Conservation (phyloP, 92 coral and sea anemone species). For the Muricea muricata region DNA sequence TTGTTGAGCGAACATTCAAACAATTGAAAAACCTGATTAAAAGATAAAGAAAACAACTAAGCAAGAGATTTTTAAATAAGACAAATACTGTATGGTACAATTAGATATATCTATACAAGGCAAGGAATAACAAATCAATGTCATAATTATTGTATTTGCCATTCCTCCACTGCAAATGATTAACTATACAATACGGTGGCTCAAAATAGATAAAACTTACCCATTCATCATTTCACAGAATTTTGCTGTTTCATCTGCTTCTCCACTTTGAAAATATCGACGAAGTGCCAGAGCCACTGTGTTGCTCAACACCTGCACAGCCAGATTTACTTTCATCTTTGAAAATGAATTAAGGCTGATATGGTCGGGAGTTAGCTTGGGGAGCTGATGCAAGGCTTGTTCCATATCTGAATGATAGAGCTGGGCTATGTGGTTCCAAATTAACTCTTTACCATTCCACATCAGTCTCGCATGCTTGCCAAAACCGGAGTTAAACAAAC, state of each 20-base stretch:
- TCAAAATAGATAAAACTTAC: too few relatives aligned
- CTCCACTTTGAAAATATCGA: conserved; percentile 51
- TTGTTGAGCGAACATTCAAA: conserved; percentile 48
- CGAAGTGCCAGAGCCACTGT: conserved; percentile 63
- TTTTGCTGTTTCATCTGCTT: conserved; percentile 58
- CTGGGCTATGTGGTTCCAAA: conserved; percentile 55
- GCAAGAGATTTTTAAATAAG: too few relatives aligned
- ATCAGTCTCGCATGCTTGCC: conserved; percentile 56
- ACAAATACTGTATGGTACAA: too few relatives aligned
- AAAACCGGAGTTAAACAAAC: conserved; percentile 57
- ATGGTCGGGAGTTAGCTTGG: conserved; percentile 65
- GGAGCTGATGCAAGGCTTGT: conserved; percentile 61
- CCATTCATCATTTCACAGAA: conserved; percentile 67
- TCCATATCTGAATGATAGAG: conserved; percentile 62
- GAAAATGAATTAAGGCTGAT: conserved; percentile 60
- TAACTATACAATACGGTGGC: too few relatives aligned
- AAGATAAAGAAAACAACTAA: too few relatives aligned
- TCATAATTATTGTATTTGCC: too few relatives aligned
- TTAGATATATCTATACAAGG: too few relatives aligned
- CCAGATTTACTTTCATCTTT: conserved; percentile 60
- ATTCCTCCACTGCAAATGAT: too few relatives aligned
- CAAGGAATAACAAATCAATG: too few relatives aligned
- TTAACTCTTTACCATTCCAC: conserved; percentile 67
- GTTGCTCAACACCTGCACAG: conserved; percentile 68
- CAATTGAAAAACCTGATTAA: conserved; percentile 58